These are phyloP conservation scores for Agelaius phoeniceus DNA, from an alignment of 2,113 vertebrate genomes.

Conservation along the genomic window DNA sequence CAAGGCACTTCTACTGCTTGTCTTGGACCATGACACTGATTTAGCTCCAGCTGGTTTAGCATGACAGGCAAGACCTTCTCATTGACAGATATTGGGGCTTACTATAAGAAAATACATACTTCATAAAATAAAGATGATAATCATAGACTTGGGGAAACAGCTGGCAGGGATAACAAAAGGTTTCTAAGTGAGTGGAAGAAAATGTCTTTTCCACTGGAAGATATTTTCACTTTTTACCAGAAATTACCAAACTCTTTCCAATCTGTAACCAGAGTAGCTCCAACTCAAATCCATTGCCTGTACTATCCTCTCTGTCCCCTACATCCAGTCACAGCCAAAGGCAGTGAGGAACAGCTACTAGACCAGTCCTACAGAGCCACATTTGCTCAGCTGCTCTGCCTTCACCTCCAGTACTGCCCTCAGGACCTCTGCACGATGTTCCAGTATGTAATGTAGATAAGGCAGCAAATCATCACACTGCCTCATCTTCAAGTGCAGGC, in stretches of 20 bases:
- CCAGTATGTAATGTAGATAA: rapidly evolving
- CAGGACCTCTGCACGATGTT: neutral
- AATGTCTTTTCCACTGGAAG: neutral
- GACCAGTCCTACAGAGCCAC: neutral
- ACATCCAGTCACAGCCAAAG: neutral
- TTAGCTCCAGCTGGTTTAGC: neutral
- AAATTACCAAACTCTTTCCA: neutral
- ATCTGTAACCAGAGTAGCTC: neutral
- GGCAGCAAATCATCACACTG: neutral
- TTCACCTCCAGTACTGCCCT: neutral
- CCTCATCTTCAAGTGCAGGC: neutral
- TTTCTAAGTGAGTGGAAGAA: neutral
- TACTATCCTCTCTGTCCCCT: neutral
- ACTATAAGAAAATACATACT: neutral
- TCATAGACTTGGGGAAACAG: neutral
- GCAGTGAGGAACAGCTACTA: neutral
- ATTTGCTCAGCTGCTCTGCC: neutral
- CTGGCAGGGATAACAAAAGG: neutral
- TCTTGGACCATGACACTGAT: neutral
- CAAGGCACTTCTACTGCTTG: neutral
- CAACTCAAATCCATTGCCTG: neutral
- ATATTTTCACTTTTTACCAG: neutral
- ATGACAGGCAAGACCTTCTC: neutral
- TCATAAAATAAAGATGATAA: neutral
- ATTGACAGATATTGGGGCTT: neutral